A percentile compares a stretch with the other conserved stretches of the same genome.
phyloP scores from a whole-genome alignment of 2,888 invertebrate genomes.

The Argynnis bischoffii region DNA sequence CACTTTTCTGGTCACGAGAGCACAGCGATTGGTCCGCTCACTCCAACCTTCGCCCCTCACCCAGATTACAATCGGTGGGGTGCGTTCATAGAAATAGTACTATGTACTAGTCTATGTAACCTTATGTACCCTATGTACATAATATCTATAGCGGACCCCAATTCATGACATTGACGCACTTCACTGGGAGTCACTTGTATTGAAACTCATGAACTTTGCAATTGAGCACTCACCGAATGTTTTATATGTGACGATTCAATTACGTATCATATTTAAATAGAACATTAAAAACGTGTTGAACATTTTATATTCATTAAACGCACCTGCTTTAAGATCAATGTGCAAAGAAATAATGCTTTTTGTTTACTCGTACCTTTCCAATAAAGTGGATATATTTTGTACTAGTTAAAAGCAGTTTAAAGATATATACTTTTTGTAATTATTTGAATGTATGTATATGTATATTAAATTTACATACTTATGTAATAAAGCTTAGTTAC shows the following conservation, averaged over 20 bases:
- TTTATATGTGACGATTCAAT: neutral
- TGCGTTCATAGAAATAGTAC: conserved; percentile 81
- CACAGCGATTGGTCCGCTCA: conserved; percentile 79
- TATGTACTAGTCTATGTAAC: conserved; percentile 71
- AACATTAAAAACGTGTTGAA: too few relatives aligned
- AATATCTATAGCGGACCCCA: conserved; percentile 58
- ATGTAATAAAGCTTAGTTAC: too few relatives aligned
- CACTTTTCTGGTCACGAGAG: conserved; percentile 81
- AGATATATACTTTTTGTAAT: too few relatives aligned
- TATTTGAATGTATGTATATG: too few relatives aligned
- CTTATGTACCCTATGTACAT: conserved; percentile 64
- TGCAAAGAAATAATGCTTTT: neutral
- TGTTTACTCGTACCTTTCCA: too few relatives aligned
- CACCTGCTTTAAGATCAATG: neutral
- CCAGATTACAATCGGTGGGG: conserved; percentile 82
- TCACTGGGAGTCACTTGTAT: conserved; percentile 33
- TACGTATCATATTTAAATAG: too few relatives aligned
- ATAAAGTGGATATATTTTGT: too few relatives aligned
- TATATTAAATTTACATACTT: too few relatives aligned
- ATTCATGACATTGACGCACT: conserved; percentile 70
- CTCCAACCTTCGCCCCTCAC: conserved; percentile 75
- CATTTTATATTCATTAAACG: neutral
- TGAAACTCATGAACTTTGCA: neutral
- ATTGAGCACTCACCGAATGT: neutral
- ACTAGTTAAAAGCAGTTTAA: too few relatives aligned